Evolutionary conservation across 2,113 vertebrate genomes (phyloP).

Genomic region (Amia ocellicauda): DNA sequence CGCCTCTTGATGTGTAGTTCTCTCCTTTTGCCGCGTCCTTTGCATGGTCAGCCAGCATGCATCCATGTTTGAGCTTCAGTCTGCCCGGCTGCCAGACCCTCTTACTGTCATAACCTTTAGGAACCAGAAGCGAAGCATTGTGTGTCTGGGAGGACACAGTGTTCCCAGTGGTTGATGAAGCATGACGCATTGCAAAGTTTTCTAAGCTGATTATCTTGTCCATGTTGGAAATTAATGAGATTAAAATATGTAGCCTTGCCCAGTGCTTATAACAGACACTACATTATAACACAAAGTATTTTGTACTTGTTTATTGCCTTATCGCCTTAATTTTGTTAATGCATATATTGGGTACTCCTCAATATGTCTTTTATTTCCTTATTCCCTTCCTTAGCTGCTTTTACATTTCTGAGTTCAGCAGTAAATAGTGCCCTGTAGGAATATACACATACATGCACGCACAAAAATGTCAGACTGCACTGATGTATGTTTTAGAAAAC

Average conservation of each 20-base stretch:
- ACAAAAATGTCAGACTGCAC: not conserved
- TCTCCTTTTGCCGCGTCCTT: not conserved
- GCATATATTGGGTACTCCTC: too few species aligned
- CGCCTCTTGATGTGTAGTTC: conserved; percentile 20
- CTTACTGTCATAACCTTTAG: not conserved
- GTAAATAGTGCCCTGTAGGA: too few species aligned
- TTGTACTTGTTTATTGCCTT: too few species aligned
- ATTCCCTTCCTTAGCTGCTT: too few species aligned
- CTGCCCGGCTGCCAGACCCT: not conserved
- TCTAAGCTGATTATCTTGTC: not conserved
- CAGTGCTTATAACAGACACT: too few species aligned
- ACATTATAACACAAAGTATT: too few species aligned
- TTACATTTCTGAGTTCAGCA: too few species aligned
- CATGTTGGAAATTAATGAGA: not conserved
- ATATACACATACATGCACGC: too few species aligned
- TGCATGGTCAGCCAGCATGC: conserved; percentile 27
- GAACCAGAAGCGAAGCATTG: not conserved
- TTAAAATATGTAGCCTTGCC: too few species aligned
- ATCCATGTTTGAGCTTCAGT: conserved; percentile 22
- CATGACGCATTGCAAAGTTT: conserved; percentile 16
- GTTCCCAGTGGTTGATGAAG: not conserved
- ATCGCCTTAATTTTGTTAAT: too few species aligned
- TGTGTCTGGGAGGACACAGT: not conserved
- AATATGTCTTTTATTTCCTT: too few species aligned
- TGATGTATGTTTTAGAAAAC: conserved; percentile 3